These are phyloP conservation scores for Atta colombica DNA, from an alignment of 1,140 invertebrate genomes.

Conservation along the genomic window DNA sequence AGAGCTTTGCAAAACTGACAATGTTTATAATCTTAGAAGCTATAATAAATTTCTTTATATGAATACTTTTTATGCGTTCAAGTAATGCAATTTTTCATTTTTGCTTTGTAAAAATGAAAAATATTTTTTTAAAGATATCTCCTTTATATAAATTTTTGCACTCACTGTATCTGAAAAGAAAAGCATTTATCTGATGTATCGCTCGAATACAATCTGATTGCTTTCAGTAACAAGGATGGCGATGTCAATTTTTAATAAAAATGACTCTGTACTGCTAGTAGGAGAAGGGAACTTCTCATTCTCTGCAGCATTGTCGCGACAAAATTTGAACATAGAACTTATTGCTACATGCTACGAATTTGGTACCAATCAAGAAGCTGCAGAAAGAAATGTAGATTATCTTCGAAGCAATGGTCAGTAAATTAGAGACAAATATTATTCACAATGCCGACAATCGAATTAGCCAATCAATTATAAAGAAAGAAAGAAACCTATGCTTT, in stretches of 20 bases:
- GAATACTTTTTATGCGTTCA: no score
- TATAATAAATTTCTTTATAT: no score
- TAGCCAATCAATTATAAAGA: not conserved
- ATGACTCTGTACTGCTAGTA: constrained; percentile 84
- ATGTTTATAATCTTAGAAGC: no score
- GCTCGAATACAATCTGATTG: not conserved
- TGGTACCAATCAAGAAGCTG: constrained; percentile 64
- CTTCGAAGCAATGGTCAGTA: constrained; percentile 81
- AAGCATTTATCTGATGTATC: constrained; percentile 33
- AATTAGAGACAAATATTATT: not conserved
- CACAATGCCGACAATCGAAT: not conserved
- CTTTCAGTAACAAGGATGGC: constrained; percentile 68
- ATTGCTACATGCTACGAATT: constrained; percentile 82
- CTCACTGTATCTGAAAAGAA: constrained; percentile 32
- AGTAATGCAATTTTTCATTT: no score
- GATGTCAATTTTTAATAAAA: constrained; percentile 75
- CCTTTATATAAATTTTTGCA: no score
- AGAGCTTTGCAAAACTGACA: no score
- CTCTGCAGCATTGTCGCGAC: constrained; percentile 82
- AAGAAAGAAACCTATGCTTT: constrained; percentile 66
- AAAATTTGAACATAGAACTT: constrained; percentile 77
- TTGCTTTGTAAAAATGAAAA: no score
- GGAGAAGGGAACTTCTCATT: constrained; percentile 89
- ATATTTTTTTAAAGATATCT: no score
- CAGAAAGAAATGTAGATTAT: constrained; percentile 79